Percentiles rank a stretch among this genome's conserved stretches.
Evolutionary conservation across 2,797 vertebrate genomes (phyloP).

Genomic region (Rhinoraja longicauda): DNA sequence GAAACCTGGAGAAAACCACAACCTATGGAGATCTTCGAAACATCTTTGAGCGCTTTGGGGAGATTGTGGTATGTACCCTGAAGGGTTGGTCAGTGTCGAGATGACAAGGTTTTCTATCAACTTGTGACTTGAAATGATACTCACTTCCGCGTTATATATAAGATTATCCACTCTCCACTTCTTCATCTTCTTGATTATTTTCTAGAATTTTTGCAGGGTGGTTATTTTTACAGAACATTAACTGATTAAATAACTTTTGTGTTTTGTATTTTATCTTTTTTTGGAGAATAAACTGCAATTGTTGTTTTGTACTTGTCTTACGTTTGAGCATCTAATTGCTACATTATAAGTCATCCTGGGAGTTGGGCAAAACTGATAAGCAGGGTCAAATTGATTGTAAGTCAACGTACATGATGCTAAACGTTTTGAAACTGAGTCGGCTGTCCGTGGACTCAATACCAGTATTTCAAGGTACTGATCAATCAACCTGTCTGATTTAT

Average conservation of each 20-base stretch:
- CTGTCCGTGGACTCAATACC: not conserved
- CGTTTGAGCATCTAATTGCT: not conserved
- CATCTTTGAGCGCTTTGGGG: conserved; percentile 95
- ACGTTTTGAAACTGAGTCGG: not conserved
- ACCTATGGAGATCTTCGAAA: conserved; percentile 92
- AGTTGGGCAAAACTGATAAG: not conserved
- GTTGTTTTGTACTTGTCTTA: not conserved
- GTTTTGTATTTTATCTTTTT: not conserved
- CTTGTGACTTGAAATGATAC: not conserved
- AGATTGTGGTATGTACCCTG: conserved; percentile 79
- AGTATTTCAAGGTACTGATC: not conserved
- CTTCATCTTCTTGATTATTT: not conserved
- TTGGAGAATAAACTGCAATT: not conserved
- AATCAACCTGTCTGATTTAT: not conserved
- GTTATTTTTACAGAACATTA: not conserved
- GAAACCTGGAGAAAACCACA: conserved; percentile 96
- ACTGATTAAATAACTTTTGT: not conserved
- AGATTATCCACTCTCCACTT: not conserved
- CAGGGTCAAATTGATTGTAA: not conserved
- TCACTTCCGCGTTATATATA: no score
- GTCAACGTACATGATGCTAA: not conserved
- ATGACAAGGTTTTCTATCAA: not conserved
- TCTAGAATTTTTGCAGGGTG: not conserved
- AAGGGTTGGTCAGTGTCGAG: not conserved
- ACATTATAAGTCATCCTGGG: not conserved